These are phyloP conservation scores for Myripristis jacobus DNA, from an alignment of 2,797 vertebrate genomes.

Conservation along the genomic window DNA sequence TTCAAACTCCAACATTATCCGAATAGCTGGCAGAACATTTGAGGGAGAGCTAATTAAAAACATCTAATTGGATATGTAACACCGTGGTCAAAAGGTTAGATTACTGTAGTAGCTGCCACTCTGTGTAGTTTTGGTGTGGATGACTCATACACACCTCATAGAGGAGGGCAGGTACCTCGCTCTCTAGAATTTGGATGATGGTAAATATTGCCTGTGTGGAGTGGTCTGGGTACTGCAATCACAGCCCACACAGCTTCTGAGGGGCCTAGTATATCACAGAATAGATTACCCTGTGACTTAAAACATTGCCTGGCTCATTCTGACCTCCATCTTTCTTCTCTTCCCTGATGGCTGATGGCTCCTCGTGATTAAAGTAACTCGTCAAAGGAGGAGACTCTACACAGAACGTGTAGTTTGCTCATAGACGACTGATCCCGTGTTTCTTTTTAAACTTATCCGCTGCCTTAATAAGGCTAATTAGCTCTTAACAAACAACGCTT, in stretches of 20 bases:
- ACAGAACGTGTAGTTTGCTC: slow-evolving; percentile 19
- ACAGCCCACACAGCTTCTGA: not conserved
- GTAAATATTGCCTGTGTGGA: not conserved
- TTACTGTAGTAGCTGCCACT: not conserved
- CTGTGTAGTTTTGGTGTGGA: not conserved
- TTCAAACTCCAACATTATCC: slow-evolving; percentile 35
- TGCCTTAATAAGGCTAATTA: slow-evolving; percentile 58
- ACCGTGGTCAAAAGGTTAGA: slow-evolving; percentile 43
- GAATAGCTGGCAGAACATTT: slow-evolving; percentile 29
- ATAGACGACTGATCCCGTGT: slow-evolving; percentile 21
- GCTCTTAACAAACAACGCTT: slow-evolving; percentile 40
- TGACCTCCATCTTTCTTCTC: slow-evolving; percentile 30
- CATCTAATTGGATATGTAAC: slow-evolving; percentile 29
- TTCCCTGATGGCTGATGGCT: slow-evolving; percentile 25
- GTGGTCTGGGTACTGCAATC: not conserved
- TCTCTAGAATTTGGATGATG: not conserved
- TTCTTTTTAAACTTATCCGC: slow-evolving; percentile 38
- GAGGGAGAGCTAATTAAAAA: slow-evolving; percentile 21
- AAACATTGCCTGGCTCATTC: slow-evolving; percentile 32
- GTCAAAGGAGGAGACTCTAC: slow-evolving; percentile 25
- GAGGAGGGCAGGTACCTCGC: not conserved
- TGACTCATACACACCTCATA: slow-evolving; percentile 3
- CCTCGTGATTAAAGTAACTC: slow-evolving; percentile 44
- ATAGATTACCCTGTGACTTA: slow-evolving; percentile 53
- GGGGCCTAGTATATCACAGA: slow-evolving; percentile 15